Evolutionary conservation across 2,888 invertebrate genomes (phyloP), one percentile per base, ranked within the genome.

Genomic region (Hypolimnas misippus): DNA sequence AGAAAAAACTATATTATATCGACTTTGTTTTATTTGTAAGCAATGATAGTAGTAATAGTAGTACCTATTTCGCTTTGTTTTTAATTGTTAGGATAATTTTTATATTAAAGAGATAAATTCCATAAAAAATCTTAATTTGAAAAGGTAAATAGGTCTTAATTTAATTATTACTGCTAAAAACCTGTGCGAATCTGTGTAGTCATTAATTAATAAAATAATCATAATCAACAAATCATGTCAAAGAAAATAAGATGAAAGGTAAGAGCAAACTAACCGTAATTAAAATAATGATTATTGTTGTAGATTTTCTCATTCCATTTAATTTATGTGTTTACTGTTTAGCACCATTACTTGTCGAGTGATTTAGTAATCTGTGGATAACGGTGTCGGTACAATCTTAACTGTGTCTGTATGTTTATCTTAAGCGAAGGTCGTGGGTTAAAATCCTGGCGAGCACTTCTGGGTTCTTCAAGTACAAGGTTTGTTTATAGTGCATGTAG

Each of bases 391-490:
- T 4, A n/a, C 12, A 3, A 38, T 38, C 35, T 38, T 38, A 38
- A 38, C n/a, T 38, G 35, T 38, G 33, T 33, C 33, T n/a, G 12
- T 38, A n/a, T 38, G 35, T 38, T 38, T 38, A 38, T 38, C 35
- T 38, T 38, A 38, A 38, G 35, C 2, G n/a, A 38, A 38, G 35
- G 35, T 38, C 35, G 35, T n/a, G n/a, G 35, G 35, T 38, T 38
- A 38, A 38, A 38, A 38, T 38, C 35, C 35, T 38, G 35, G 35
- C 35, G n/a, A 38, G n/a, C 35, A 38, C n/a, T 38, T 38, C 35
- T 38, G 25, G 25, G 35, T 38, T 38, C 12, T 38, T 38, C 35
- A 38, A 38, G 35, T 38, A n/a, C 35, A 38, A 38, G 35, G n/a
- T n/a, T 38, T n/a, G 35, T 3, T 12, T 38, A 38, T n/a, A 38